These are phyloP conservation scores for Andrena bicolor DNA, from an alignment of 2,888 invertebrate genomes.

Conservation along the genomic window DNA sequence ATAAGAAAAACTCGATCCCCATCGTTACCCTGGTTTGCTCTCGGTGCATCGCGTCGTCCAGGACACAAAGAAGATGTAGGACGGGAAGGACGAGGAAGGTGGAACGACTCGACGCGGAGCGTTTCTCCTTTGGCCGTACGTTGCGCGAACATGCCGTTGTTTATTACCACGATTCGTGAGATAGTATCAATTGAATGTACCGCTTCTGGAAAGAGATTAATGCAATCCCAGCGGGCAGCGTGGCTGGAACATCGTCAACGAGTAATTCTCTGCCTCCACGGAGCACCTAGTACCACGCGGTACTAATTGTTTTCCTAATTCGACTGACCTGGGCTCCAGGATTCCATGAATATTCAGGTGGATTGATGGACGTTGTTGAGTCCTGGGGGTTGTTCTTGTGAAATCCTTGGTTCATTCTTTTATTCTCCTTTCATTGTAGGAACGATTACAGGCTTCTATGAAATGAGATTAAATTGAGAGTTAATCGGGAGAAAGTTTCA, in stretches of 20 bases:
- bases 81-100: conserved; percentile 48
- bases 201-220: conserved; percentile 68
- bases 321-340: conserved; percentile 40
- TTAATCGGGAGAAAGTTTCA: not conserved
- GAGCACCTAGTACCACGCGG: conserved; percentile 40
- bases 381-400: not conserved
- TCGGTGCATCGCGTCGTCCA: conserved; percentile 35
- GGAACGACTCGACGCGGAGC: conserved; percentile 38
- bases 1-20: not conserved
- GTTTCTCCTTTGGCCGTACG: conserved; percentile 47
- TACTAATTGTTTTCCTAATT: conserved; percentile 74
- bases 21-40: conserved; percentile 1
- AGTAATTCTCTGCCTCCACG: conserved; percentile 24
- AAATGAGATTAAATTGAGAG: not conserved
- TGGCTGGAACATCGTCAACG: conserved; percentile 47
- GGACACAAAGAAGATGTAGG: conserved; percentile 52
- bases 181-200: conserved; percentile 71
- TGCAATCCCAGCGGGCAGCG: conserved; percentile 63
- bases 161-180: conserved; percentile 69
- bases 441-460: conserved; percentile 1
- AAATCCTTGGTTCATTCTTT: not conserved
- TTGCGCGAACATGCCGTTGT: conserved; percentile 67
- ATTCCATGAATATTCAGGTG: conserved; percentile 67
- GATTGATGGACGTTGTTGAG: conserved; percentile 35
- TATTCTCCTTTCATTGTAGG: not conserved